Evolutionary conservation across 2,888 invertebrate genomes (phyloP).

Genomic region (Melanargia galathea): DNA sequence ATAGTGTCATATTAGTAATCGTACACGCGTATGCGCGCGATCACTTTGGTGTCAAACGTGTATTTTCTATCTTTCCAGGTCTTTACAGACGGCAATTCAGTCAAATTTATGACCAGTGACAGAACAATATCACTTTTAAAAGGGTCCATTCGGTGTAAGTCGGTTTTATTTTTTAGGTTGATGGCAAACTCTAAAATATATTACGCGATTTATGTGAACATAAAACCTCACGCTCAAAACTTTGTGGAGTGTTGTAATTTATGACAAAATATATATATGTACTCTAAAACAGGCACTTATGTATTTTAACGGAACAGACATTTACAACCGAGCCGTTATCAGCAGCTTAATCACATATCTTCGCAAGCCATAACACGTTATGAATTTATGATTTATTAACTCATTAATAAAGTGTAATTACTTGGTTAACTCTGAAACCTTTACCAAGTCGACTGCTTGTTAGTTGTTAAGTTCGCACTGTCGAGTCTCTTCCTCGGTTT

Average conservation of each 20-base stretch:
- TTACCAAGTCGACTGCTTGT: constrained; percentile 11
- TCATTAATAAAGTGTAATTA: constrained; percentile 5
- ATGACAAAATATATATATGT: constrained; percentile 42
- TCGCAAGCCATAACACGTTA: constrained; percentile 11
- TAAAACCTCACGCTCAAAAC: constrained; percentile 37
- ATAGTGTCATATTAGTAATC: no score
- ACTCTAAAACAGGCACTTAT: constrained; percentile 33
- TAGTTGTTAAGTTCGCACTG: constrained; percentile 33
- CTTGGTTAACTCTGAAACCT: constrained; percentile 19
- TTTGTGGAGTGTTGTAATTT: constrained; percentile 42
- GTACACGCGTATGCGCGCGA: no score
- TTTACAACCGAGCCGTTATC: constrained; percentile 63
- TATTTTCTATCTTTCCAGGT: no score
- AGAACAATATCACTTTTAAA: constrained; percentile 21
- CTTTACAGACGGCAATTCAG: background rate
- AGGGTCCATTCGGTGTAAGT: constrained; percentile 3
- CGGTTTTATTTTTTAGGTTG: constrained; percentile 20
- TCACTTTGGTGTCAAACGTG: no score
- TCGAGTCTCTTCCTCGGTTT: background rate
- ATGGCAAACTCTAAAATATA: constrained; percentile 26
- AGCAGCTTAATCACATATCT: constrained; percentile 60
- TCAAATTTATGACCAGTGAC: constrained; percentile 12
- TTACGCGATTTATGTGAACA: constrained; percentile 31
- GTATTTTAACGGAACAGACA: constrained; percentile 47
- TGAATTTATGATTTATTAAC: constrained; percentile 20